These are phyloP conservation scores for Globodera rostochiensis DNA, from an alignment of 1,140 invertebrate genomes.

Conservation along the genomic window DNA sequence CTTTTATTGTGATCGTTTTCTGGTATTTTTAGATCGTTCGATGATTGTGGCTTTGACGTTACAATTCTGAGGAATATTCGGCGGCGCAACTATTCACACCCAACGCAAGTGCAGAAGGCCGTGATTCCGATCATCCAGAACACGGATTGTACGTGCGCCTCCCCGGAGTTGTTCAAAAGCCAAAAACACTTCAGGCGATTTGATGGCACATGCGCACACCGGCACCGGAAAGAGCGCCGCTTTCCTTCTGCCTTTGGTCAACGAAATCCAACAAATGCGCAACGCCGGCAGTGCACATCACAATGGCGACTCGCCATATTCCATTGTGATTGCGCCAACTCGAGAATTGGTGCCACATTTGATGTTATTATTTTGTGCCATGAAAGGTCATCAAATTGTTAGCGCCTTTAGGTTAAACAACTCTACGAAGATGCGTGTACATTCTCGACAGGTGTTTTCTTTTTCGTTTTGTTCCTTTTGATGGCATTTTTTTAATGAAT, in stretches of 20 bases:
- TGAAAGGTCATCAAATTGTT: neutral
- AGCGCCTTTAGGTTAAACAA: neutral
- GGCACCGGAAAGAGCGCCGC: conserved; percentile 25
- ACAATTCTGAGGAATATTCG: conserved; percentile 22
- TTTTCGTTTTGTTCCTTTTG: conserved; percentile 8
- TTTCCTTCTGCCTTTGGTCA: conserved; percentile 24
- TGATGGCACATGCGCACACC: conserved; percentile 24
- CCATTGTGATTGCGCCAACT: conserved; percentile 19
- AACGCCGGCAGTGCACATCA: neutral
- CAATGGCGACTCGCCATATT: conserved; percentile 20
- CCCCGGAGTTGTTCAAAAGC: neutral
- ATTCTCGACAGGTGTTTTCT: conserved; percentile 14
- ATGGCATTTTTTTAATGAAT: conserved; percentile 12
- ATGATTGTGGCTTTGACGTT: conserved; percentile 1
- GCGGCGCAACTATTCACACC: neutral
- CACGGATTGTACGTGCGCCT: neutral
- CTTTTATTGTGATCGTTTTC: neutral
- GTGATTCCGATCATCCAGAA: conserved; percentile 22
- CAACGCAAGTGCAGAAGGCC: conserved; percentile 17
- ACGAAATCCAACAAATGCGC: conserved; percentile 19
- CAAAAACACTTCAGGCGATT: conserved; percentile 8
- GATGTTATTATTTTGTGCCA: too few species aligned
- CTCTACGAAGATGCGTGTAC: conserved; percentile 22
- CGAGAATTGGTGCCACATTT: conserved; percentile 19
- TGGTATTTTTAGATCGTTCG: conserved; percentile 15